Base-by-base conservation (phyloP, 1,140 invertebrate species). In the Halyomorpha halys region DNA sequence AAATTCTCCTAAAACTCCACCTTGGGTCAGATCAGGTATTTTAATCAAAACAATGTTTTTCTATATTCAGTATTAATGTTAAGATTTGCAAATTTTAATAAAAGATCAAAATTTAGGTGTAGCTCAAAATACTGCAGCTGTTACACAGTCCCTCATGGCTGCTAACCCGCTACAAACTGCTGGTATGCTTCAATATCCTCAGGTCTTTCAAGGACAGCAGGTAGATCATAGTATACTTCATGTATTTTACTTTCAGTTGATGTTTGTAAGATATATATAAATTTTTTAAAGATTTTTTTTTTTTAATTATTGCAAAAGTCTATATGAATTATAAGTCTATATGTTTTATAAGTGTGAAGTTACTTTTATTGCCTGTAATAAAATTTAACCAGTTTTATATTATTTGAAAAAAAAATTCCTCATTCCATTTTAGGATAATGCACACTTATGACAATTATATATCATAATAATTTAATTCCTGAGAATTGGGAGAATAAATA, bases 21-120 rank as follows among this genome's bases (percentile, higher is more conserved):
- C 67, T 23, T 68, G 67, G 67, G 67, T 62, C 51, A 64, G 67
- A 51, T 63, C 61, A 49, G 64, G 67, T 65, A 51, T 65, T n/a
- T 49, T 30, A 14, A 49, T n/a, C 39, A 34, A 25, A 27, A 19
- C 62, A 9, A 3, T 30, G 30, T 47, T 14, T 21, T 54, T n/a
- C 44, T 54, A 49, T 16, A 34, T 51, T 15, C 18, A 49, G 62
- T 19, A 2, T 49, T 18, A 49, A 19, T 49, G 9, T 6, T 49
- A 19, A 11, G n/a, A 13, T 16, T 5, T 49, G 47, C 14, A 18
- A 11, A 49, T 49, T 49, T 49, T n/a, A 19, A 19, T 19, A 6
- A 49, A 11, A 49, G 5, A 21, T 16, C n/a, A 49, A 49, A 19
- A 19, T 49, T 49, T 21, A 18, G n/a, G n/a, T 49, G 47, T 19